Evolutionary conservation across 1,140 invertebrate species (phyloP), one percentile per base, ranked within the genome.

Genomic region (Dendrolimus kikuchii): DNA sequence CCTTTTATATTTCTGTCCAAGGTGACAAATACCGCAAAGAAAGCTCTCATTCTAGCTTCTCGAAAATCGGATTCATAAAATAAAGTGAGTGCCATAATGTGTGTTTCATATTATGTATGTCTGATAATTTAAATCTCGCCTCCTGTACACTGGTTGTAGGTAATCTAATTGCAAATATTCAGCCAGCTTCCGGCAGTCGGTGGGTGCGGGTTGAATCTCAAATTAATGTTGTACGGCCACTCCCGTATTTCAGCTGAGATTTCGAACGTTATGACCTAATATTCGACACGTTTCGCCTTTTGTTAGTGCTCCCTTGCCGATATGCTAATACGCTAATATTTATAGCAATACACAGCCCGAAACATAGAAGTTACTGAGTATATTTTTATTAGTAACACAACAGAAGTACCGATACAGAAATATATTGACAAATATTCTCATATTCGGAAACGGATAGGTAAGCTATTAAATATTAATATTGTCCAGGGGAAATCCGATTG

Each of bases 81-180:
- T 10, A 45, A 45, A 45, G 43, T 45, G 43, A 45, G 43, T 45
- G 43, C 2, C n/a, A 10, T 45, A 45, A 45, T 45, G 0, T 1
- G 23, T 23, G 23, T 3, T 45, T 45, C 43, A 45, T 49, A 50
- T 43, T 49, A 23, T 23, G 23, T 23, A 23, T 3, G 41, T 48
- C 38, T 57, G 56, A 58, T 60, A 55, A 62, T 60, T 59, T 62
- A 62, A 60, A 66, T 59, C 55, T 49, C 43, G 44, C 38, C 43
- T 40, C 52, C 52, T 54, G 49, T 46, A 49, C 52, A 59, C 50
- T 51, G 50, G 49, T 49, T 53, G 59, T 49, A 50, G 43, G 64
- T 66, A 66, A 66, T 66, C 60, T 59, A 60, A 62, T 68, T 62
- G 59, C 62, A 60, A 68, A 68, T 62, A 68, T 64, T 62, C 62